Percentiles rank a stretch among this genome's conserved stretches.
phyloP scores from a whole-genome alignment of 2,113 vertebrate species.

The Desmodus rotundus region DNA sequence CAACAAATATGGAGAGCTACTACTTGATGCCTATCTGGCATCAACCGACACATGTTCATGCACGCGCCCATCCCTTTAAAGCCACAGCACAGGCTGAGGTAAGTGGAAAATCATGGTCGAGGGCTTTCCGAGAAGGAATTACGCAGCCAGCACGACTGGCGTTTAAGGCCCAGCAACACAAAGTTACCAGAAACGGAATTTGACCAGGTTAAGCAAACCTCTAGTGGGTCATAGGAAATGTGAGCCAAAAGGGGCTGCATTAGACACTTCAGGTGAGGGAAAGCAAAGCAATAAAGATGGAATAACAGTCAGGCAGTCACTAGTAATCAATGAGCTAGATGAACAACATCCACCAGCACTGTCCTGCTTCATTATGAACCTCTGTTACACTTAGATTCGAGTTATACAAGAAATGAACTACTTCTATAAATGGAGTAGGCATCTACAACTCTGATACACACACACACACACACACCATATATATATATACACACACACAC shows the following conservation, averaged over 20 bases:
- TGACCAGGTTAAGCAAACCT: constrained; percentile 62
- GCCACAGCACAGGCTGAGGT: constrained; percentile 33
- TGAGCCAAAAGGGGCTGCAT: neutral
- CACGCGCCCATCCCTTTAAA: neutral
- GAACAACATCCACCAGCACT: neutral
- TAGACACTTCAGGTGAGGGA: neutral
- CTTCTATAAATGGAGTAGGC: neutral
- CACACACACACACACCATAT: too few species aligned
- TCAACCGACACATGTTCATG: constrained; percentile 24
- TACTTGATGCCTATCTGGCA: constrained; percentile 36
- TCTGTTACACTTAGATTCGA: neutral
- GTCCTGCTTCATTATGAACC: neutral
- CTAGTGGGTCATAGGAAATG: constrained; percentile 33
- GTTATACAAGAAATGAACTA: neutral
- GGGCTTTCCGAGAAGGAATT: constrained; percentile 50
- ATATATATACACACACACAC: neutral
- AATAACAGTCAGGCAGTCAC: neutral
- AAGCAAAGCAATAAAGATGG: neutral
- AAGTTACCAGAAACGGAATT: constrained; percentile 30
- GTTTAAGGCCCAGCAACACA: neutral
- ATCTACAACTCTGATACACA: neutral
- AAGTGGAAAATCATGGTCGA: constrained; percentile 50
- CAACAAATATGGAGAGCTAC: constrained; percentile 50
- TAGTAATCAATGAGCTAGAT: neutral
- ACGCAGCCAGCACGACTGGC: neutral